Conservation (phyloP, 2,888 invertebrate genomes). For the Marronus borbonicus region DNA sequence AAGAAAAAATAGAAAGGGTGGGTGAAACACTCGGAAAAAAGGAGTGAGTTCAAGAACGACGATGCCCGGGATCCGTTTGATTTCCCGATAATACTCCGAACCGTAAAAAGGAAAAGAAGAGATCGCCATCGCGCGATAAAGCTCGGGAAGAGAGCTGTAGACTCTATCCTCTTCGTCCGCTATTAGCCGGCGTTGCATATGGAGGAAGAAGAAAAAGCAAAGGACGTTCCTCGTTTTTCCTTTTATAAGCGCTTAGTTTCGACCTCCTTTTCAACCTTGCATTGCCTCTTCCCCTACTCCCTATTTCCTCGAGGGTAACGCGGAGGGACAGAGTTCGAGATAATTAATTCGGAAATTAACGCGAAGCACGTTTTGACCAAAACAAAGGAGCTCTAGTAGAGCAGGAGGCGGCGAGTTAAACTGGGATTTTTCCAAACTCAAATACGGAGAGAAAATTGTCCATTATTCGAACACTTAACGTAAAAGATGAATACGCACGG, state of each 20-base stretch:
- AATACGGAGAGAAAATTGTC: slow-evolving; percentile 29
- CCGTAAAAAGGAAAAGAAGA: slow-evolving; percentile 17
- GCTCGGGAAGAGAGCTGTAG: neutral
- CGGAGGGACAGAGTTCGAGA: slow-evolving; percentile 17
- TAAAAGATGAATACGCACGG: too few relatives aligned
- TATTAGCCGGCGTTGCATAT: neutral
- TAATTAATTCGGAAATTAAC: slow-evolving; percentile 46
- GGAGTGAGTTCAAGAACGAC: neutral
- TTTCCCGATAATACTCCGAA: slow-evolving; percentile 6
- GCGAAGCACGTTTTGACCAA: slow-evolving; percentile 39
- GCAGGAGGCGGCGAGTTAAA: neutral
- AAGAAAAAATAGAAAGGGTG: neutral
- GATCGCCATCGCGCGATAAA: neutral
- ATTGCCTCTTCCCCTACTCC: neutral
- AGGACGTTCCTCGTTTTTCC: neutral
- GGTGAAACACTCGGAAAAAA: neutral
- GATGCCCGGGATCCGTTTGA: neutral
- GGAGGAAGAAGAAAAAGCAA: neutral
- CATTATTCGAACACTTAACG: slow-evolving; percentile 20
- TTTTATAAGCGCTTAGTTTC: too few relatives aligned
- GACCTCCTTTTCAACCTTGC: too few relatives aligned
- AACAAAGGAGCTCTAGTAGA: slow-evolving; percentile 3
- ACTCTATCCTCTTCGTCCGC: neutral
- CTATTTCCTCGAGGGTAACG: neutral
- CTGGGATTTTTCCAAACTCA: slow-evolving; percentile 36